A percentile compares a stretch with the other conserved stretches of the same genome.
phyloP scores from a whole-genome alignment of 2,797 vertebrate species.

The Pseudotriccus pelzelni region DNA sequence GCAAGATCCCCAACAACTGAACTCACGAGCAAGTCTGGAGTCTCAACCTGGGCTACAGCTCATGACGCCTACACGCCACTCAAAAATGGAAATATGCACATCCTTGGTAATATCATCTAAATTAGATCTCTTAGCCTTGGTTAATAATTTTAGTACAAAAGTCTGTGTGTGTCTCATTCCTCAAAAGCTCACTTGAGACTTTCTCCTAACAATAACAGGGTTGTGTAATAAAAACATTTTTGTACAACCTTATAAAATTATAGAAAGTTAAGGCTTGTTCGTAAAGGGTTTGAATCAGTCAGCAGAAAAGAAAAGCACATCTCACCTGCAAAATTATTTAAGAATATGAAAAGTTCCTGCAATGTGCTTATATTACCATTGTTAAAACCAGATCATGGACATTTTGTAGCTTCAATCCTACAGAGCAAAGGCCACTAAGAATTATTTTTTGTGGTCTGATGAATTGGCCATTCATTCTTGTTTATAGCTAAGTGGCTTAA shows the following conservation, averaged over 20 bases:
- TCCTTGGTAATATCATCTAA: conserved; percentile 73
- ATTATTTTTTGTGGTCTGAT: not conserved
- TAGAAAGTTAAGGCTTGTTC: not conserved
- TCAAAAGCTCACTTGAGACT: not conserved
- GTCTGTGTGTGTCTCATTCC: not conserved
- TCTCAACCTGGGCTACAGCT: conserved; percentile 70
- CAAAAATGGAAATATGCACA: conserved; percentile 85
- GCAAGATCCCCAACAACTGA: conserved; percentile 91
- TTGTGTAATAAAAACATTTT: not conserved
- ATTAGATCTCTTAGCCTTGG: not conserved
- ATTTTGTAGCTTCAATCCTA: not conserved
- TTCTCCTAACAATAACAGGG: not conserved
- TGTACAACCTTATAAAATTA: not conserved
- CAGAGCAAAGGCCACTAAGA: not conserved
- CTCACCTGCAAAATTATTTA: not conserved
- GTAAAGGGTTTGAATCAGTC: not conserved
- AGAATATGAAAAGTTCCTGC: not conserved
- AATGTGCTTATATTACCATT: not conserved
- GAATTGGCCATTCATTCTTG: not conserved
- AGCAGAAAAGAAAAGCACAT: not conserved
- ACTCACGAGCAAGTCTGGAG: conserved; percentile 86
- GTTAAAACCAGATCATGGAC: not conserved
- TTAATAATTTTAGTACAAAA: not conserved
- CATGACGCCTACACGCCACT: conserved; percentile 61
- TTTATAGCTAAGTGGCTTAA: not conserved